Conservation (phyloP, 2,113 vertebrate species). For the Todiramphus saurophagus region DNA sequence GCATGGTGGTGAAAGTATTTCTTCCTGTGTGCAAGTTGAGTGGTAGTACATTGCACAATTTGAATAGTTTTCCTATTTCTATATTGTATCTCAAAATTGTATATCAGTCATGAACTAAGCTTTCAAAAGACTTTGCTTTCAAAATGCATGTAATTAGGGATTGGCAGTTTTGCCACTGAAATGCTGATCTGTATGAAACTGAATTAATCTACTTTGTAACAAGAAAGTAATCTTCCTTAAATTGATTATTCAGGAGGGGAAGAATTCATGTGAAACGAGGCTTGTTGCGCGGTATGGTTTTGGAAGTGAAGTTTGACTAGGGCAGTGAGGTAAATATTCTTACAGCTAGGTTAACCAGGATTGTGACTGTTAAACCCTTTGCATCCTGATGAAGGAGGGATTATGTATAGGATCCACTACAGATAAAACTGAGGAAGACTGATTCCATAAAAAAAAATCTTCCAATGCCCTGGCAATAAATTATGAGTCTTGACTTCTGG, state of each 20-base stretch:
- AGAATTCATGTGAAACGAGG: not conserved
- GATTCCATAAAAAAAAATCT: not conserved
- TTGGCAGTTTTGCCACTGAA: not conserved
- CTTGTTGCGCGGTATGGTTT: not conserved
- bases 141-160: not conserved
- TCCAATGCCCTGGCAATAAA: not conserved
- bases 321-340: not conserved
- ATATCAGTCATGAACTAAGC: not conserved
- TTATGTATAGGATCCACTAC: not conserved
- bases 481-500: not conserved
- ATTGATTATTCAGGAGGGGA: not conserved
- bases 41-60: not conserved
- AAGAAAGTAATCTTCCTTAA: not conserved
- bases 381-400: not conserved
- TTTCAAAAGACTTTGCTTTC: not conserved
- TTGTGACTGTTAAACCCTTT: accelerated
- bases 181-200: not conserved
- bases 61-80: not conserved
- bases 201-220: not conserved
- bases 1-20: not conserved
- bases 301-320: not conserved
- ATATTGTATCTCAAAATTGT: not conserved
- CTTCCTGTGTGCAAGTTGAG: not conserved
- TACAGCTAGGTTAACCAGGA: not conserved
- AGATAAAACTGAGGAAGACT: not conserved